phyloP scores from a whole-genome alignment of 2,888 invertebrate species.

The Oscheius sp. region DNA sequence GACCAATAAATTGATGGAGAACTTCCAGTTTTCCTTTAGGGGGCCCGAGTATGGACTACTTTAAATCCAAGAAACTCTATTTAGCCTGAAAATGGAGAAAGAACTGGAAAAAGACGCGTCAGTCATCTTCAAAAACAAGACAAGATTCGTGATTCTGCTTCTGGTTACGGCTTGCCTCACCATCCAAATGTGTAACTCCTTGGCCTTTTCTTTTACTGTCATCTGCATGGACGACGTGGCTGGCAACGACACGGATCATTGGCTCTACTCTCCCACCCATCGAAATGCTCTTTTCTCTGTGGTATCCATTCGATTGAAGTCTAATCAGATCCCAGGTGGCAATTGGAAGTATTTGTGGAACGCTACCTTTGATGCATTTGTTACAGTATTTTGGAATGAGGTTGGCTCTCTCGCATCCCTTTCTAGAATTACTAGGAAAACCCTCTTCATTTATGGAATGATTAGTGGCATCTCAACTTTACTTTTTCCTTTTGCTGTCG shows the following conservation, averaged over 20 bases:
- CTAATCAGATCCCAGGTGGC: constrained; percentile 38
- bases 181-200: constrained; percentile 34
- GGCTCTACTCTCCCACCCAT: constrained; percentile 42
- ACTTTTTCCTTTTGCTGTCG: constrained; percentile 40
- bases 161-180: constrained; percentile 33
- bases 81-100: too few species aligned
- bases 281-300: constrained; percentile 44
- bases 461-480: constrained; percentile 36
- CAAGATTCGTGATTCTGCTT: constrained; percentile 20
- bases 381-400: constrained; percentile 38
- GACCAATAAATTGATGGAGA: too few species aligned
- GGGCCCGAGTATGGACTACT: too few species aligned
- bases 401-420: not conserved
- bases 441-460: constrained; percentile 33
- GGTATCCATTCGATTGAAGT: constrained; percentile 36
- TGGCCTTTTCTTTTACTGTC: constrained; percentile 44
- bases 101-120: not conserved
- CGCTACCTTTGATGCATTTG: constrained; percentile 39
- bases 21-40: too few species aligned
- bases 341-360: constrained; percentile 40
- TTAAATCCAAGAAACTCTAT: too few species aligned
- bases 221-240: constrained; percentile 51
- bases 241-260: constrained; percentile 30
- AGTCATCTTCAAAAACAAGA: constrained; percentile 18
- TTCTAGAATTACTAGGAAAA: too few species aligned